phyloP scores from a whole-genome alignment of 2,113 vertebrate species.

The Podarcis muralis region DNA sequence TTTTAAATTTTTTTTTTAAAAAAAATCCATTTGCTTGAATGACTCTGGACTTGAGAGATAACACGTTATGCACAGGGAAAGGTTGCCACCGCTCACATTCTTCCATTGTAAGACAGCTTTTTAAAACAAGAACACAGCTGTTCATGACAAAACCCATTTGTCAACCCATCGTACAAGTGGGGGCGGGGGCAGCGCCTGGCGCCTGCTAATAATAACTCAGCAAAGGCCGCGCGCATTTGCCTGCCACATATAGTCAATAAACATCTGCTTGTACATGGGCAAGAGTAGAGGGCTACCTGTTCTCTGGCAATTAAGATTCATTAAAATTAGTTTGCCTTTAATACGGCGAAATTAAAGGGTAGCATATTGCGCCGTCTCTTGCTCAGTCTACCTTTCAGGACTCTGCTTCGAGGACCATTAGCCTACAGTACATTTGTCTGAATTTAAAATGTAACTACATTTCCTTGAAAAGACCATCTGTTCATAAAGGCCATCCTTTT shows the following conservation, averaged over 20 bases:
- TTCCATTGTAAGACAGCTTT: conserved; percentile 63
- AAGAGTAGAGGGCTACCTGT: conserved; percentile 69
- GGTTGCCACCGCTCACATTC: conserved; percentile 60
- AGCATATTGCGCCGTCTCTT: conserved; percentile 57
- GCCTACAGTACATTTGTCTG: conserved; percentile 76
- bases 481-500: conserved; percentile 72
- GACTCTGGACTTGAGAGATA: conserved; percentile 57
- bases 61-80: conserved; percentile 47
- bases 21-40: conserved; percentile 53
- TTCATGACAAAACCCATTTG: conserved; percentile 79
- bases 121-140: conserved; percentile 78
- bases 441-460: conserved; percentile 75
- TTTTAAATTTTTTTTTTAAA: not conserved
- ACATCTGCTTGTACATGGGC: conserved; percentile 76
- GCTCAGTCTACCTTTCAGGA: conserved; percentile 65
- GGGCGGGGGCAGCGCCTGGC: conserved; percentile 46
- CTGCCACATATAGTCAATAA: conserved; percentile 81
- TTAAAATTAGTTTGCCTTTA: conserved; percentile 74
- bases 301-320: conserved; percentile 74
- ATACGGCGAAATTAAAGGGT: conserved; percentile 71
- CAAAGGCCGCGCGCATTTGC: conserved; percentile 68
- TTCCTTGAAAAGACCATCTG: conserved; percentile 81
- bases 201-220: conserved; percentile 65
- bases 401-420: conserved; percentile 70
- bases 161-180: conserved; percentile 77